Conservation (phyloP, 1,140 invertebrate species). For the Lordiphosa mommai region DNA sequence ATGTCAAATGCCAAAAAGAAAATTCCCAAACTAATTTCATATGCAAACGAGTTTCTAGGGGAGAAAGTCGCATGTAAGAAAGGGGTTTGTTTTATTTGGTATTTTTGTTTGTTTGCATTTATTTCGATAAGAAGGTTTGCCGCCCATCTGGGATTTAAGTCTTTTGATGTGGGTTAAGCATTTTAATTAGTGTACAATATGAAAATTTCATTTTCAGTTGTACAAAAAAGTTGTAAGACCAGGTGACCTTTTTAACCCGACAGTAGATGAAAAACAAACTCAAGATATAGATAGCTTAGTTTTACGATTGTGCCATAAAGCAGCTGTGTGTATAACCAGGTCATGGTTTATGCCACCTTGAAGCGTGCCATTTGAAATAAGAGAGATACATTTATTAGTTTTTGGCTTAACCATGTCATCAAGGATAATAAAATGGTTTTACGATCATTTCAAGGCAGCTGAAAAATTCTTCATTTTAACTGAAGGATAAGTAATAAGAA, state of each 20-base stretch:
- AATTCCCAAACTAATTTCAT: slow-evolving; percentile 72
- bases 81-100: slow-evolving; percentile 43
- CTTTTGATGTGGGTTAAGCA: slow-evolving; percentile 73
- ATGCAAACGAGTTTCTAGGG: slow-evolving; percentile 62
- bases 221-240: slow-evolving; percentile 12
- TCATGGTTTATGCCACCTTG: slow-evolving; percentile 43
- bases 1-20: slow-evolving; percentile 69
- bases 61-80: slow-evolving; percentile 44
- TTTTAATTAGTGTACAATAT: slow-evolving; percentile 73
- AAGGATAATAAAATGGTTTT: slow-evolving; percentile 21
- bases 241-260: slow-evolving; percentile 30
- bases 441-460: slow-evolving; percentile 14
- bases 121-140: slow-evolving; percentile 38
- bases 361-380: slow-evolving; percentile 53
- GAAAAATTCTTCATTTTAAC: not conserved
- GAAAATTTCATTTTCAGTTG: slow-evolving; percentile 29
- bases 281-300: slow-evolving; percentile 39
- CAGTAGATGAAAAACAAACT: slow-evolving; percentile 6
- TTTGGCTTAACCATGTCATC: slow-evolving; percentile 36
- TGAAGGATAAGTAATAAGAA: not conserved
- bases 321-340: slow-evolving; percentile 26
- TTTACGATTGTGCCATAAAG: slow-evolving; percentile 32
- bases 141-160: slow-evolving; percentile 35
- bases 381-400: slow-evolving; percentile 19
- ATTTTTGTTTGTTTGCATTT: slow-evolving; percentile 58